Evolutionary conservation across 2,113 vertebrate genomes (phyloP).

Genomic region (Neopipo cinnamomea): DNA sequence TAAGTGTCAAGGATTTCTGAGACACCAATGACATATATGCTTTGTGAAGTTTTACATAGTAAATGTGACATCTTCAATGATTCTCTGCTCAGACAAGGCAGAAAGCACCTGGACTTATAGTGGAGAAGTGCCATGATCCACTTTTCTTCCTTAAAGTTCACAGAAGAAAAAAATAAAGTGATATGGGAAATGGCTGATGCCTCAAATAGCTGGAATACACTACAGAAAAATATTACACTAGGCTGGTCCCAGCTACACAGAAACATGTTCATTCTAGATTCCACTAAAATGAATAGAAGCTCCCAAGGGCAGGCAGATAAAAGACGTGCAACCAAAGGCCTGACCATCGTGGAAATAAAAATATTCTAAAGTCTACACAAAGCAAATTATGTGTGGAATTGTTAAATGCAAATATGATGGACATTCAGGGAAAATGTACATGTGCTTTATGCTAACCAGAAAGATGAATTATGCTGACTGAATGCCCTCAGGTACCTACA

Average conservation of each 20-base stretch:
- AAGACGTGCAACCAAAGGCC: not conserved
- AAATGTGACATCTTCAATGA: not conserved
- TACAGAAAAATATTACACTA: not conserved
- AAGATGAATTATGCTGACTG: not conserved
- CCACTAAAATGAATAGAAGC: not conserved
- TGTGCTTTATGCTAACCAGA: not conserved
- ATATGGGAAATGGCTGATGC: not conserved
- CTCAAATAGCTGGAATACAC: not conserved
- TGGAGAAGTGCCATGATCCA: not conserved
- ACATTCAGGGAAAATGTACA: not conserved
- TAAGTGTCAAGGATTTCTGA: not conserved
- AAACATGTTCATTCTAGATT: not conserved
- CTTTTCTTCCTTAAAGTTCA: not conserved
- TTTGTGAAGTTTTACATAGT: not conserved
- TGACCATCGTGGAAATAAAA: not conserved
- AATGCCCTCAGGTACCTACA: not conserved
- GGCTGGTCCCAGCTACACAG: not conserved
- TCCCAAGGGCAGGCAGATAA: not conserved
- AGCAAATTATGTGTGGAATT: not conserved
- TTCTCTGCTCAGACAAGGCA: not conserved
- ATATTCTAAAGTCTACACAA: not conserved
- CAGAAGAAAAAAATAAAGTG: not conserved
- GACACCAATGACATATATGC: not conserved
- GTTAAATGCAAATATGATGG: not conserved
- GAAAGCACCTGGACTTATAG: not conserved